Evolutionary conservation across 2,113 vertebrate genomes (phyloP).

Genomic region (Gavia stellata): DNA sequence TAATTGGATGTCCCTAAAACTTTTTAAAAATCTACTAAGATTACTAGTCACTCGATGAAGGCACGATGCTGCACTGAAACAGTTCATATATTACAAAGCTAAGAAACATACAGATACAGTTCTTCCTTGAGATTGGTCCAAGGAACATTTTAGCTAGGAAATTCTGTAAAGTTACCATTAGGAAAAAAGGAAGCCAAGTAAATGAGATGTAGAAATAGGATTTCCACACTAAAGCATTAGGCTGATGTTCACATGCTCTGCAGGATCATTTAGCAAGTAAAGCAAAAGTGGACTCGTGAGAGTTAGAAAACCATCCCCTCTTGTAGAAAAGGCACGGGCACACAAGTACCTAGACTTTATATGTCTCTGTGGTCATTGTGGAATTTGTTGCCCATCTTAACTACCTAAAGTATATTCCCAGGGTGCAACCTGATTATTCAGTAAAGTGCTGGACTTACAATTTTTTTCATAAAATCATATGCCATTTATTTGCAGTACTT

Average conservation of each 20-base stretch:
- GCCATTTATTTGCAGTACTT: background rate
- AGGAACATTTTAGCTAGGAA: background rate
- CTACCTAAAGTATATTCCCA: background rate
- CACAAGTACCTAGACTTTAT: background rate
- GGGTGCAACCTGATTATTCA: background rate
- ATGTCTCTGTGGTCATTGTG: background rate
- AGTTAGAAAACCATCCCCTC: background rate
- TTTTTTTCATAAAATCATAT: background rate
- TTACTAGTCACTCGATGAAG: background rate
- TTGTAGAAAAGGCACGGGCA: background rate
- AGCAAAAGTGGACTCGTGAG: background rate
- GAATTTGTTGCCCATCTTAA: background rate
- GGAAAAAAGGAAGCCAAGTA: background rate
- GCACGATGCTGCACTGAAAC: background rate
- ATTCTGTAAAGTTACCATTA: background rate
- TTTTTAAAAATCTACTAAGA: background rate
- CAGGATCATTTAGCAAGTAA: slow-evolving; percentile 19
- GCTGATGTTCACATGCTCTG: background rate
- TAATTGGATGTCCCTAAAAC: background rate
- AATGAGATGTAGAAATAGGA: background rate
- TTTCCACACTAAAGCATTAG: background rate
- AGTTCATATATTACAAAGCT: background rate
- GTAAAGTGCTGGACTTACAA: background rate
- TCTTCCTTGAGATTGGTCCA: background rate
- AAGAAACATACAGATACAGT: background rate